These are phyloP conservation scores for Leptopilina syphax DNA, from an alignment of 2,888 invertebrate species.

Conservation along the genomic window DNA sequence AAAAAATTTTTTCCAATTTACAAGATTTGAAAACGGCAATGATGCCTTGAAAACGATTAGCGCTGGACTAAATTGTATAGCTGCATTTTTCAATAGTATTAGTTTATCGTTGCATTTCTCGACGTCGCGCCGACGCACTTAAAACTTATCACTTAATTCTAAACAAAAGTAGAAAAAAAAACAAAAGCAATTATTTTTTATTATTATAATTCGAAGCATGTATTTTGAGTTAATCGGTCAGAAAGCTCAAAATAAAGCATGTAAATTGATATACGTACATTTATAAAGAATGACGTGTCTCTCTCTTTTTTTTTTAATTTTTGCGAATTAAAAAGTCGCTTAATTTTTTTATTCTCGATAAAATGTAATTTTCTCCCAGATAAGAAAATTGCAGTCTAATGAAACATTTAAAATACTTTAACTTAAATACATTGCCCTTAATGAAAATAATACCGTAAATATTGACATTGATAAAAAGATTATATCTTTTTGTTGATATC, in stretches of 20 bases:
- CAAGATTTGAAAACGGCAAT: neutral
- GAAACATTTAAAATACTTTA: neutral
- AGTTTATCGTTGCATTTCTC: neutral
- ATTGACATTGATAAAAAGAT: constrained; percentile 18
- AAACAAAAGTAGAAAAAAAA: no score
- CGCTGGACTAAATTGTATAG: constrained; percentile 11
- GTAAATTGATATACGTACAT: neutral
- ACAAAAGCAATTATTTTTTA: no score
- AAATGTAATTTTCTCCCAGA: neutral
- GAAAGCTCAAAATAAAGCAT: neutral
- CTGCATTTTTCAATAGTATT: constrained; percentile 13
- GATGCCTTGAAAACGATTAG: constrained; percentile 26
- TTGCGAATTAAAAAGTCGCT: neutral
- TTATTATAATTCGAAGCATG: no score
- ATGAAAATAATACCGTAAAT: constrained; percentile 20
- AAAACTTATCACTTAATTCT: neutral
- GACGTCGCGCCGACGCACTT: constrained; percentile 20
- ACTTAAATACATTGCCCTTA: neutral
- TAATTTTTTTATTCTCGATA: neutral
- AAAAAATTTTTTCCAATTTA: neutral
- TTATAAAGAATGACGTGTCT: neutral
- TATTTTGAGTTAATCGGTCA: neutral
- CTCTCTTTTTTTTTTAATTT: neutral
- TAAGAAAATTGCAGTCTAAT: neutral
- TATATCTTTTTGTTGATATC: neutral